Evolutionary conservation across 2,797 vertebrate genomes (phyloP), one percentile per base, ranked within the genome.

Genomic region (Melanotaenia trifasciata): DNA sequence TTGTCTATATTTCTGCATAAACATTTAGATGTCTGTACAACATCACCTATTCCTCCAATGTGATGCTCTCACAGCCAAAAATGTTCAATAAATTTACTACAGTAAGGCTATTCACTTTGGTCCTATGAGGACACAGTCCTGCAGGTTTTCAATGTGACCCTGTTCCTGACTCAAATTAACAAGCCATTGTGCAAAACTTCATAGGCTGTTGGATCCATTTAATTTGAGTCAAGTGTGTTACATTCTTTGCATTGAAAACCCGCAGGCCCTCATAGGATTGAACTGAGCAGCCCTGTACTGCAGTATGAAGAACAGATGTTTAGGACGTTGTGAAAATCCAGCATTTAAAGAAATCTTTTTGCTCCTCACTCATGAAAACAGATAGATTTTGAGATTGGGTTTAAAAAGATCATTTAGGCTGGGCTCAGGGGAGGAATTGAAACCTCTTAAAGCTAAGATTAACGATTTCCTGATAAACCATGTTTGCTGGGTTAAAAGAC

Each of bases 401-500:
- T 54, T 12, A 26, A 26, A 12, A 26, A 54, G 24, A 28, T 26
- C 12, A 54, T 54, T 28, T 12, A 13, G 24, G 12, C 24, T 26
- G 11, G 51, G 51, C 11, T 26, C 9, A 54, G 11, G 51, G 22
- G 3, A 54, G 24, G 24, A 24, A 4, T 26, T 11, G 12, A 13
- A 24, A 24, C n/a, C 5, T 10, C 11, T 26, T 22, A 22, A 26
- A 26, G 24, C 22, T 53, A 53, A 53, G 50, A 53, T 47, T 2
- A 20, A 47, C 12, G 36, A 40, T 30, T 16, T 66, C 45, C 9
- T 64, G 18, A 20, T 32, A 22, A 45, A 26, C n/a, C 7, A 18
- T 30, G 38, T 28, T 4, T 72, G 61, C 12, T 9, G 43, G 63
- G 60, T 70, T 6, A 43, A 73, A 58, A 50, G 22, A 47, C 13